Evolutionary conservation across 2,113 vertebrate genomes (phyloP), one percentile per base, ranked within the genome.

Genomic region (Ploceus nigricollis): DNA sequence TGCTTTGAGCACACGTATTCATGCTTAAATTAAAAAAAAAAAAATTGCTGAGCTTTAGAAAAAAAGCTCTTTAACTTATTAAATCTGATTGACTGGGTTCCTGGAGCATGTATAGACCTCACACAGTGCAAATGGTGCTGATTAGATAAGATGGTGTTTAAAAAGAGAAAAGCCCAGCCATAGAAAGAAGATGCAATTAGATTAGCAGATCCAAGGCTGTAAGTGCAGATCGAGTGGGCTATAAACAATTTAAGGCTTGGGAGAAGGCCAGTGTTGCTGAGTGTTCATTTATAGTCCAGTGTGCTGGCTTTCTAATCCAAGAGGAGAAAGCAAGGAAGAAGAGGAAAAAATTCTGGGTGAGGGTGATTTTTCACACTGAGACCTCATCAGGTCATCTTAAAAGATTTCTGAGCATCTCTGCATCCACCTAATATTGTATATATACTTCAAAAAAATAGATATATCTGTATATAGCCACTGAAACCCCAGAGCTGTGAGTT

Each of bases 171-270:
- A 12, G 54, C 33, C 73, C n/a, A 42, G 22, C 87, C 83, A 6
- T 42, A 58, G 82, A 63, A 80, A 37, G 85, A 66, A 86, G 92
- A 95, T 87, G 71, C 79, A 50, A 90, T 73, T 95, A 1, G 75
- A 95, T 96, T 80, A 96, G 79, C 56, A 66, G 89, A 85, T 61
- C 66, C 82, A 73, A 80, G 87, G 82, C 87, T 96, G 50, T 57
- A 93, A 82, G 82, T 66, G 70, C 50, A 77, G 85, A 93, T 86
- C 2, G 79, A 97, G 94, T 39, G 54, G 79, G 42, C 87, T 88
- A 81, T 93, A 93, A 95, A 81, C 94, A 66, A 80, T 88, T 94
- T 95, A 95, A 80, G 85, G 85, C 68, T 63, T 97, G 95, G 95
- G 92, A 91, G 35, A 70, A 77, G 82, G 93, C 91, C 95, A 93